Evolutionary conservation across 1,140 invertebrate genomes (phyloP), one percentile per base, ranked within the genome.

Genomic region (Grapholita molesta): DNA sequence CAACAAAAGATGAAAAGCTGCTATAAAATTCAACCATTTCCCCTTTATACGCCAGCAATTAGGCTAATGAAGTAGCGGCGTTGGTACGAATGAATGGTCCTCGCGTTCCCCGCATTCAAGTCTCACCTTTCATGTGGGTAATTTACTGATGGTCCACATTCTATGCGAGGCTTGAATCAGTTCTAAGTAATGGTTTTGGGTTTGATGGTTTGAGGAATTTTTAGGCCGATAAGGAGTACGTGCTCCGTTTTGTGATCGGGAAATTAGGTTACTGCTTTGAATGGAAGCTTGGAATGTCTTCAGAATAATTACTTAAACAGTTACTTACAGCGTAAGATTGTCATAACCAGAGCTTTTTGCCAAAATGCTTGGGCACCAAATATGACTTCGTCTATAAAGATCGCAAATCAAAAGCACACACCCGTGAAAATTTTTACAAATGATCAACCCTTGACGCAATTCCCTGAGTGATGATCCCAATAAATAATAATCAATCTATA

Each of bases 21-120:
- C 85, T 81, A 86, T 87, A 89, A 89, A 88, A 90, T 85, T 90
- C 82, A 80, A 79, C 83, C 80, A 83, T 89, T 89, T 81, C 80
- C 83, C 83, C 81, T 88, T 89, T 89, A 86, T 88, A 72, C 67
- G 72, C 76, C 68, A 64, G 86, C 86, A 89, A 90, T 90, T 90
- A 90, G 86, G 80, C 85, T 89, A 90, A 89, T 90, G 88, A 90
- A 90, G 86, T 80, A 78, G 79, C 75, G 48, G 77, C 78, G 77
- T 48, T 73, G 72, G 75, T 76, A 80, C 74, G 81, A 85, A 86
- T 90, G 86, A 88, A 89, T 88, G 75, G 82, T 74, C 70, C 79
- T 78, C 61, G 71, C 78, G 83, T 82, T 88, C 86, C 81, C 84
- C 70, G 79, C 80, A 85, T 86, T 84, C 80, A 86, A 35, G 71